A percentile compares a stretch with the other conserved stretches of the same genome.
phyloP scores from a whole-genome alignment of 2,797 vertebrate species.

The Mycteria americana region DNA sequence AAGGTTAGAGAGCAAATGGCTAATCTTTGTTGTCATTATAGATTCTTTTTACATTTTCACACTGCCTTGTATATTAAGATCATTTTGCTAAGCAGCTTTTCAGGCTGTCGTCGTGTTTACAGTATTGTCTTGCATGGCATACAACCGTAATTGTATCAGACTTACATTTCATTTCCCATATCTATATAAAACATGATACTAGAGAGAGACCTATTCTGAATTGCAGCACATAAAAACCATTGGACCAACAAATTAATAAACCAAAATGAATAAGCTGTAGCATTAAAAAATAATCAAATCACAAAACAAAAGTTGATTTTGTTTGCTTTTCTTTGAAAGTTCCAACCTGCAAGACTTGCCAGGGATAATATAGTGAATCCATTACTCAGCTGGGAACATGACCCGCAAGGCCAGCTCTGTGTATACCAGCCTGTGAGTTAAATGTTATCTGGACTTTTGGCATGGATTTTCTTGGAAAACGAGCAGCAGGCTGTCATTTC shows the following conservation, averaged over 20 bases:
- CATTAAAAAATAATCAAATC: constrained; percentile 72
- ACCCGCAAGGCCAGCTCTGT: constrained; percentile 24
- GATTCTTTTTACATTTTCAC: constrained; percentile 79
- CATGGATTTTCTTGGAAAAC: constrained; percentile 36
- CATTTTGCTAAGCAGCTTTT: constrained; percentile 78
- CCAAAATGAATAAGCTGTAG: constrained; percentile 67
- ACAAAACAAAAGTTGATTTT: constrained; percentile 56
- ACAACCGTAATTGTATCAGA: constrained; percentile 72
- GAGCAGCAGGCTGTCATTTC: constrained; percentile 31
- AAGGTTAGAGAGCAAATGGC: constrained; percentile 81
- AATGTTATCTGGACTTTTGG: constrained; percentile 3
- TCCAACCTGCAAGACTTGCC: not conserved
- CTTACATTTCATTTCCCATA: constrained; percentile 75
- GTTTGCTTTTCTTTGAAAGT: constrained; percentile 57
- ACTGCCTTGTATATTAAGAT: constrained; percentile 76
- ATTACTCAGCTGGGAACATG: constrained; percentile 47
- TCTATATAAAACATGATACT: constrained; percentile 70
- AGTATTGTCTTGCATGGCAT: constrained; percentile 64
- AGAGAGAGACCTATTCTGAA: constrained; percentile 62
- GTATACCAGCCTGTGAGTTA: constrained; percentile 53
- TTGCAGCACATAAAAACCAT: constrained; percentile 74
- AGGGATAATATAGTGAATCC: constrained; percentile 38
- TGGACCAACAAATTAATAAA: constrained; percentile 79
- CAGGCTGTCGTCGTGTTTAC: constrained; percentile 68
- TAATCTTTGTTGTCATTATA: constrained; percentile 80